Base-by-base conservation (phyloP, 2,113 vertebrate genomes). In the Hippocampus abdominalis region DNA sequence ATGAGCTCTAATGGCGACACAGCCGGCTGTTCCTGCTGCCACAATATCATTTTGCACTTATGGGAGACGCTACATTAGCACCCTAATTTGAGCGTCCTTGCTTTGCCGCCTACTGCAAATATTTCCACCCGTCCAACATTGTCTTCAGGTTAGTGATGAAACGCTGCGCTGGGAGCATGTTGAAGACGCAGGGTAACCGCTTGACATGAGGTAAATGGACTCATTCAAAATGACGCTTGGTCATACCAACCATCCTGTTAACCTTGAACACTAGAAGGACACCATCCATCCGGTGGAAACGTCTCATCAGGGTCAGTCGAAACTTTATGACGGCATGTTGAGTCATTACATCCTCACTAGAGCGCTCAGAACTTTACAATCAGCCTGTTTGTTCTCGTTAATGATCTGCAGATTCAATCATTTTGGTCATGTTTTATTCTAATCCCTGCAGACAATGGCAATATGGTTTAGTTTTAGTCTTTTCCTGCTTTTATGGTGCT, bases 11-110 rank as follows among this genome's bases (percentile, higher is more conserved):
- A 87, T 86, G 80, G 82, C 70, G 21, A 76, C 20, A 48, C 65
- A 15, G 61, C 73, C 64, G 73, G 76, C 72, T 71, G 66, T 4
- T 68, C 72, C 51, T 42, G 44, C 78, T 81, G 63, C 70, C 79
- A 84, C 72, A 60, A 70, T 78, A 74, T 77, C 77, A 85, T 86
- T 84, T 83, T 4, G 74, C 81, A 79, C 84, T 89, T 85, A 85
- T 78, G 76, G 81, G 75, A 65, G 66, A 85, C 66, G 81, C 81
- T 77, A 85, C 86, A 91, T 92, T 89, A 91, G 69, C 79, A 70
- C 73, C 73, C 72, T 89, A 91, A 91, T 88, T 90, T 71, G 51
- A 82, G 82, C 69, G 72, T 83, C 83, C 82, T 81, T 81, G 87
- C 91, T 84, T 86, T 79, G 70, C 73, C 84, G 82, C 70, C 70